Base-by-base conservation (phyloP, 2,888 invertebrate genomes). In the Cheilosia urbana region DNA sequence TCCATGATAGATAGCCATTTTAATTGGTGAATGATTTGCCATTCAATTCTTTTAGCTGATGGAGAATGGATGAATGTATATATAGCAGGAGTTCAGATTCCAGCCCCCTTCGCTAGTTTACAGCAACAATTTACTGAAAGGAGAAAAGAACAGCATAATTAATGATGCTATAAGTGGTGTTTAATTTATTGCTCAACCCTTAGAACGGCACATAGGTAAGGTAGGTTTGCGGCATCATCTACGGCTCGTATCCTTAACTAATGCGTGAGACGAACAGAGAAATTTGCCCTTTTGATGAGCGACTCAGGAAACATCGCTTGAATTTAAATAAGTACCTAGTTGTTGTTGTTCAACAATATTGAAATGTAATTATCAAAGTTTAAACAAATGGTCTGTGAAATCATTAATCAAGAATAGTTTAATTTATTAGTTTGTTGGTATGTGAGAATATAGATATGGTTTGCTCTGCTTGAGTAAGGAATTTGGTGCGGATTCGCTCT, bases 131-230 rank as follows among this genome's bases (percentile, higher is more conserved):
- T 11, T 21, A 37, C 21, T 27, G 15, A 34, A 51, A 69, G 55
- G 15, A 47, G n/a, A 17, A 63, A 55, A 60, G 17, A 63, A 87
- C 51, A 69, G 47, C 15, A 66, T 87, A 65, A 87, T 87, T 87
- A 78, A 87, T 87, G 87, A 82, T 82, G 63, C 62, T 87, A 78
- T 87, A 87, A 87, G 82, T 87, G 82, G 73, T 73, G 77, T 87
- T 87, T 87, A 82, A 87, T 87, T 81, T 87, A 87, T 87, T 82
- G 69, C 69, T 82, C 81, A 87, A 77, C 87, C 87, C 87, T 73
- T 87, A 87, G 68, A 47, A 62, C 40, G 65, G 42, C 47, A 40
- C 47, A 62, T 55, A 40, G 65, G 42, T 40, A 71, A 75, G 66
- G 71, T 80, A 51, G 30, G 66, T 65, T 65, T 68, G 77, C 55